phyloP scores from a whole-genome alignment of 2,888 invertebrate species.

The Ctena decussata region DNA sequence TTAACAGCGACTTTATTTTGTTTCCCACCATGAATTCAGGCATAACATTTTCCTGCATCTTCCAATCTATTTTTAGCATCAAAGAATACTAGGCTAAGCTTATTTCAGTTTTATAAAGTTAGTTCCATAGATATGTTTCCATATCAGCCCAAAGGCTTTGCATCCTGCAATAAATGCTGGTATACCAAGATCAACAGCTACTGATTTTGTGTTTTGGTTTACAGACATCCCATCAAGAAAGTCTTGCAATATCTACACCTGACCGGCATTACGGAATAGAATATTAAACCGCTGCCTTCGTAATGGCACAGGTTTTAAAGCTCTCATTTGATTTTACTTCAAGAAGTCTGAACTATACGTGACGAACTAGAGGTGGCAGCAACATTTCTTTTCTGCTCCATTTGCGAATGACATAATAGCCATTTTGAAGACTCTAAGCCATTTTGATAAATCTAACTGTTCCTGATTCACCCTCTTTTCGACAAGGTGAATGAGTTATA shows the following conservation, averaged over 20 bases:
- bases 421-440: too few relatives aligned
- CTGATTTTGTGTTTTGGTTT: slow-evolving; percentile 16
- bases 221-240: slow-evolving; percentile 18
- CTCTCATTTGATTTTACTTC: not conserved
- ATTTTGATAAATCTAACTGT: slow-evolving; percentile 16
- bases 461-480: slow-evolving; percentile 15
- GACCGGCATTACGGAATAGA: slow-evolving; percentile 28
- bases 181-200: slow-evolving; percentile 19
- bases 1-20: slow-evolving; percentile 2
- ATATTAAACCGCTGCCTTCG: slow-evolving; percentile 13
- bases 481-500: not conserved
- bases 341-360: not conserved
- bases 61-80: slow-evolving; percentile 13
- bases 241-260: slow-evolving; percentile 10
- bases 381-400: slow-evolving; percentile 21
- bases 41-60: slow-evolving; percentile 19
- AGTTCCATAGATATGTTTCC: slow-evolving; percentile 34
- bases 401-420: slow-evolving; percentile 13
- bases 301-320: slow-evolving; percentile 17
- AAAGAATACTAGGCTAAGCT: slow-evolving; percentile 35
- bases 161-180: slow-evolving; percentile 19
- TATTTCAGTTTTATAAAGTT: slow-evolving; percentile 16
- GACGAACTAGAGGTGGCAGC: slow-evolving; percentile 18
- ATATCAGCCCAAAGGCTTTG: slow-evolving; percentile 22
- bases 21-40: slow-evolving; percentile 22